These are phyloP conservation scores for Chalcis sispes DNA, from an alignment of 2,888 invertebrate species.

Conservation along the genomic window DNA sequence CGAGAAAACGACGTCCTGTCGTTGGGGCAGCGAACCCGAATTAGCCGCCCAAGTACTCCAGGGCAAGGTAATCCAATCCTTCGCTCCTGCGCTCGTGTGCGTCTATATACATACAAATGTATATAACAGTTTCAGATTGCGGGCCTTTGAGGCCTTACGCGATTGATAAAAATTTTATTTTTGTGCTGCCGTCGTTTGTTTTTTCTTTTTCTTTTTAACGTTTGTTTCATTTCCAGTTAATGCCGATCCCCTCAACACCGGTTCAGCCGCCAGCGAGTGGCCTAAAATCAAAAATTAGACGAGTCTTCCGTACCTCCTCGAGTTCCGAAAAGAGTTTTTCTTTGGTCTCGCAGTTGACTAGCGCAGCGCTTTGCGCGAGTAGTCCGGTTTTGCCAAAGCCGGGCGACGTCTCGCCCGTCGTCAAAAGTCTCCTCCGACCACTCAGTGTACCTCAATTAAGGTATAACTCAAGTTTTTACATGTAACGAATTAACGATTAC, in stretches of 20 bases:
- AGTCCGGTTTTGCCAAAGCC: conserved; percentile 79
- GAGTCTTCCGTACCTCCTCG: conserved; percentile 79
- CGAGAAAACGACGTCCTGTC: conserved; percentile 78
- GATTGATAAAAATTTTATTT: not conserved
- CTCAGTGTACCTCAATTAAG: conserved; percentile 79
- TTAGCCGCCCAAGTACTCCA: conserved; percentile 77
- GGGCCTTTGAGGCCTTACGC: too few species aligned
- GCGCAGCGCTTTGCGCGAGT: conserved; percentile 80
- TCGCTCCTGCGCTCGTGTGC: not conserved
- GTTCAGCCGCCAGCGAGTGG: conserved; percentile 70
- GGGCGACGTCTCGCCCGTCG: conserved; percentile 77
- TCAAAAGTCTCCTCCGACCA: conserved; percentile 79
- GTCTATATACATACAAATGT: too few species aligned
- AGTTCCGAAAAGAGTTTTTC: conserved; percentile 77
- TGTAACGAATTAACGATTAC: not conserved
- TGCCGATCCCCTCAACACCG: conserved; percentile 56
- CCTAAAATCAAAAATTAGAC: conserved; percentile 78
- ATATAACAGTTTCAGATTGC: too few species aligned
- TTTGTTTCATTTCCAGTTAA: conserved; percentile 44
- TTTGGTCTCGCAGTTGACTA: conserved; percentile 79
- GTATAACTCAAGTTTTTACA: conserved; percentile 60
- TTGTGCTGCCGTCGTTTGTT: too few species aligned
- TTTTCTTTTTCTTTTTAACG: not conserved
- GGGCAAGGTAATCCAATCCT: conserved; percentile 75
- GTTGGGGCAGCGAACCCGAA: conserved; percentile 81